Base-by-base conservation (phyloP, 2,888 invertebrate genomes). In the Myopa tessellatipennis region DNA sequence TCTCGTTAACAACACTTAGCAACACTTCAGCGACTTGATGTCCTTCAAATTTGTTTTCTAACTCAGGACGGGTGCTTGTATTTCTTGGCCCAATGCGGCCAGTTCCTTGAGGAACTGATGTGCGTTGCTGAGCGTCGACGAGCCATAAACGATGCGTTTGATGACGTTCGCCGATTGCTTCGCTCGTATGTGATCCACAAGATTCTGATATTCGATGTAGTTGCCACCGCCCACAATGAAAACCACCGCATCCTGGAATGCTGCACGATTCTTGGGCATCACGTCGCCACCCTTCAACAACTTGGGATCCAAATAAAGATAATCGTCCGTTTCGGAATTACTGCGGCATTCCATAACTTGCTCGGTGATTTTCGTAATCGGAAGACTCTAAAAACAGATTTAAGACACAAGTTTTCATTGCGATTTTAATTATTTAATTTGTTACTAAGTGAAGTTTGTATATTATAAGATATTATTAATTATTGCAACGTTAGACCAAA, bases 171-270 rank as follows among this genome's bases (percentile, higher is more conserved):
- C 91, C 10, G 92, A 91, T 80, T 92, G 92, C 88, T 94, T 95
- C 91, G 94, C 95, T 93, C 96, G 98, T 55, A 95, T 95, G 87
- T 98, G 98, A 88, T 99, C 99, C 74, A 96, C 93, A 79, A 99
- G 92, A 91, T 99, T 99, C 90, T 99, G 99, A 90, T 99, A 99
- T 90, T 99, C 99, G 86, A 99, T 98, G 87, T 99, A 99, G 91
- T 98, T 99, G 71, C 99, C 97, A 79, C 97, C 97, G 65, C 97
- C 97, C 65, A 97, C 95, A 77, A 97, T 90, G 89, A 97, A 97
- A 12, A 97, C 96, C 78, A 97, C 94, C 4, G 96, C 96, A 89
- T 97, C 96, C 84, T 94, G 94, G 88, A 96, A 96, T 80, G 94
- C 92, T 84, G 91, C 87, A 86, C 92, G 90, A 90, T 92, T 91